Percentiles rank a stretch among this genome's conserved stretches.
Conservation (phyloP, 2,797 vertebrate genomes). For the Melanotaenia boesemani region DNA sequence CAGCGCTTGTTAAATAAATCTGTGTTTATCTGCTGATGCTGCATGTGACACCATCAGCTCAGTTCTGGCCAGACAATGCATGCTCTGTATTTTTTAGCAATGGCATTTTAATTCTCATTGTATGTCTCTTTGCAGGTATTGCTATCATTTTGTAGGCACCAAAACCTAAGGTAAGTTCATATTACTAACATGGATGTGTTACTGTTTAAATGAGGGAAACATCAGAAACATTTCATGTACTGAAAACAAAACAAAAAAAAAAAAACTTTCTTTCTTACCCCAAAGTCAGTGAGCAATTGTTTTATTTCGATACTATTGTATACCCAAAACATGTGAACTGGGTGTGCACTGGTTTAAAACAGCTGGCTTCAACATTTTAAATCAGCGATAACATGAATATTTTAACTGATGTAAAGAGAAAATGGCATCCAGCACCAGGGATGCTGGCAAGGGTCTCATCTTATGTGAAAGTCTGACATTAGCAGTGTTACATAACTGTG, state of each 20-base stretch:
- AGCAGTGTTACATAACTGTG: constrained; percentile 73
- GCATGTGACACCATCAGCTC: background rate
- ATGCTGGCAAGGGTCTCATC: constrained; percentile 50
- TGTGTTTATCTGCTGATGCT: background rate
- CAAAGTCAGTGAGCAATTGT: constrained; percentile 20
- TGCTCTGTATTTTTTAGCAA: background rate
- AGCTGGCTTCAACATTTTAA: constrained; percentile 16
- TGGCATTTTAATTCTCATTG: too few relatives aligned
- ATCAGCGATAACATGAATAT: constrained; percentile 39
- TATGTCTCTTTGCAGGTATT: too few relatives aligned
- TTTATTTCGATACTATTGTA: constrained; percentile 17
- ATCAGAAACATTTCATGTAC: background rate
- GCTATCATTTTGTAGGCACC: too few relatives aligned
- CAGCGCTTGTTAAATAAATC: background rate
- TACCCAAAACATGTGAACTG: constrained; percentile 15
- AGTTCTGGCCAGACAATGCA: background rate
- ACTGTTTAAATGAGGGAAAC: background rate
- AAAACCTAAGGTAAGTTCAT: background rate
- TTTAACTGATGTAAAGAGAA: constrained; percentile 51
- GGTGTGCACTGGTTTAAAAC: background rate
- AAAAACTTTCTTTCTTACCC: background rate
- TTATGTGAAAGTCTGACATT: constrained; percentile 69
- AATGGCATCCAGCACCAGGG: constrained; percentile 56
- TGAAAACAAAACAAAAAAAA: background rate
- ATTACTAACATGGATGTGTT: background rate